Conservation (phyloP, 2,888 invertebrate genomes). For the Acleris literana region DNA sequence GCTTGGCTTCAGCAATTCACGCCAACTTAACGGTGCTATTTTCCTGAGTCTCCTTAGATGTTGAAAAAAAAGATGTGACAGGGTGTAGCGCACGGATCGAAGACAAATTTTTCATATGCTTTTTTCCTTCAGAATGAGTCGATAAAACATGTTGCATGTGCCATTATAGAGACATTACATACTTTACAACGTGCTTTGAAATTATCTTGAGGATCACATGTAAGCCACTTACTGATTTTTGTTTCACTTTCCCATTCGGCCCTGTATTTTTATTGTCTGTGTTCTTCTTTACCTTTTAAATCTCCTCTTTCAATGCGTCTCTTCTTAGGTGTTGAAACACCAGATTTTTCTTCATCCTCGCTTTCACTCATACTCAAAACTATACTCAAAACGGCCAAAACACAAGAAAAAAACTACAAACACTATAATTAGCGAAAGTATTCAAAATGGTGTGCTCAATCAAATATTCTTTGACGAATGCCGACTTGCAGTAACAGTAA, state of each 20-base stretch:
- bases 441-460: neutral
- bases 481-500: neutral
- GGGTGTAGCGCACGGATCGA: neutral
- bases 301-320: neutral
- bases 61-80: neutral
- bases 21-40: constrained; percentile 2
- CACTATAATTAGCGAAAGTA: neutral
- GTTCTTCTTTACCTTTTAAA: neutral
- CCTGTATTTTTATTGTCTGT: neutral
- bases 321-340: neutral
- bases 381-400: neutral
- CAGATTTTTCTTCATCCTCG: neutral
- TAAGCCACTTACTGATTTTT: neutral
- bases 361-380: neutral
- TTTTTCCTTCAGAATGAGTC: neutral
- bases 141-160: neutral
- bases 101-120: neutral
- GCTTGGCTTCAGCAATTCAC: neutral
- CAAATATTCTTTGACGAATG: neutral
- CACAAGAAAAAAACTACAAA: neutral
- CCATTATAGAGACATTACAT: neutral
- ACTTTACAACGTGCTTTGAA: constrained; percentile 1
- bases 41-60: neutral
- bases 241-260: neutral
- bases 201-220: neutral